Evolutionary conservation across 1,140 invertebrate genomes (phyloP), one percentile per base, ranked within the genome.

Genomic region (Pogonomyrmex californicus): DNA sequence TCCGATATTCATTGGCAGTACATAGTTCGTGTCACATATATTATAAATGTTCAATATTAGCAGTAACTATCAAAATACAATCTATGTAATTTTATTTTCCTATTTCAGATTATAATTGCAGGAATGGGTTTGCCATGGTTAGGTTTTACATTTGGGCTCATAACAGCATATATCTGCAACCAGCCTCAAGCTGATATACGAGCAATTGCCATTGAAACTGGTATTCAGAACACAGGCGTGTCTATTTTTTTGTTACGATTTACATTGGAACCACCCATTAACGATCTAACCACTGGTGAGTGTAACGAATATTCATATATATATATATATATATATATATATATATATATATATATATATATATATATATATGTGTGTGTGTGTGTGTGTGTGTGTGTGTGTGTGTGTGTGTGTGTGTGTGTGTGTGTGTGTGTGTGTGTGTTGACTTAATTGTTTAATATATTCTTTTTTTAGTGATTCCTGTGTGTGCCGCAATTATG

Each of bases 221-320:
- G 99, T 58, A 97, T 99, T 75, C 99, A 99, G 95, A 99, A 99
- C 95, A 99, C 98, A 0, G 99, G 98, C 30, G 98, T 99, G 87
- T 96, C 98, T 0, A 98, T 99, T 90, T 97, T 99, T 92, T 95
- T 99, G 75, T 95, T 99, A 23, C 95, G 97, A 78, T 97, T 97
- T 93, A 96, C 97, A 60, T 94, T 98, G 44, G 95, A 95, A 6
- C 97, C 98, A 91, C 98, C 98, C 6, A 96, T 97, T 89, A 97
- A 97, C 1, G 98, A 98, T 95, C 94, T 98, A 41, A 98, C 98
- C n/a, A 98, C 97, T 87, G 97, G 97, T 97, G 95, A 93, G 77
- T 88, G n/a, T 73, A 49, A 2, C 41, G 4, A 41, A 30, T 78
- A 38, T 3, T 23, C 54, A 33, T 54, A 54, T 38, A 56, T 23